These are phyloP conservation scores for Eretmocerus hayati DNA, from an alignment of 2,888 invertebrate species.

Conservation along the genomic window DNA sequence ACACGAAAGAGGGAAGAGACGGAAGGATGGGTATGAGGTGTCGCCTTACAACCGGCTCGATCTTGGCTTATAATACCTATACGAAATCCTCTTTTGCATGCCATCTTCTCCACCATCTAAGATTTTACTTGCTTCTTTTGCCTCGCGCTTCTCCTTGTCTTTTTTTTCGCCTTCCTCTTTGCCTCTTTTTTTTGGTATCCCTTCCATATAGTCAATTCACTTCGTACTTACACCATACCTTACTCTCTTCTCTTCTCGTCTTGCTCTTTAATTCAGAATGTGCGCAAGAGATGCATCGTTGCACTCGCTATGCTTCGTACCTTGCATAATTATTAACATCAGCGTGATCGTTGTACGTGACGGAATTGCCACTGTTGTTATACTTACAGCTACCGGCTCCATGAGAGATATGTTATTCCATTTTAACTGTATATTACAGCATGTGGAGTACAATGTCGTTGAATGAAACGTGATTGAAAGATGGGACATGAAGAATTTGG, in stretches of 20 bases:
- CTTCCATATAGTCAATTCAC: conserved; percentile 13
- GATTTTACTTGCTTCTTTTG: conserved; percentile 25
- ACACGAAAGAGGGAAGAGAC: conserved; percentile 5
- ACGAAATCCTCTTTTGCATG: conserved; percentile 46
- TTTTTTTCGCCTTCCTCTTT: conserved; percentile 3
- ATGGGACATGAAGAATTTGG: no score
- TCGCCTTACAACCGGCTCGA: conserved; percentile 48
- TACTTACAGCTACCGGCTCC: neutral
- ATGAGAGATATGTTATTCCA: no score
- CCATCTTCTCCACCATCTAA: conserved; percentile 46
- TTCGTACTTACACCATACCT: conserved; percentile 13
- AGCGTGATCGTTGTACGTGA: conserved; percentile 27
- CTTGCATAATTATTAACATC: conserved; percentile 44
- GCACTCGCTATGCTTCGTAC: conserved; percentile 29
- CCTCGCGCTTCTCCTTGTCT: conserved; percentile 14
- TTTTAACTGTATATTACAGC: no score
- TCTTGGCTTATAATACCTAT: conserved; percentile 39
- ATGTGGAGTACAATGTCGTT: no score
- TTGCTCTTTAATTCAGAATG: no score
- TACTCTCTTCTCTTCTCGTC: neutral
- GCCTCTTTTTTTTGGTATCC: neutral
- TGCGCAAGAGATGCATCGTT: conserved; percentile 34
- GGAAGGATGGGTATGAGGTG: conserved; percentile 37
- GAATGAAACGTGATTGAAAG: no score
- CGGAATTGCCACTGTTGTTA: neutral